phyloP scores from a whole-genome alignment of 2,113 vertebrate species.

The Lampris megalopsis region DNA sequence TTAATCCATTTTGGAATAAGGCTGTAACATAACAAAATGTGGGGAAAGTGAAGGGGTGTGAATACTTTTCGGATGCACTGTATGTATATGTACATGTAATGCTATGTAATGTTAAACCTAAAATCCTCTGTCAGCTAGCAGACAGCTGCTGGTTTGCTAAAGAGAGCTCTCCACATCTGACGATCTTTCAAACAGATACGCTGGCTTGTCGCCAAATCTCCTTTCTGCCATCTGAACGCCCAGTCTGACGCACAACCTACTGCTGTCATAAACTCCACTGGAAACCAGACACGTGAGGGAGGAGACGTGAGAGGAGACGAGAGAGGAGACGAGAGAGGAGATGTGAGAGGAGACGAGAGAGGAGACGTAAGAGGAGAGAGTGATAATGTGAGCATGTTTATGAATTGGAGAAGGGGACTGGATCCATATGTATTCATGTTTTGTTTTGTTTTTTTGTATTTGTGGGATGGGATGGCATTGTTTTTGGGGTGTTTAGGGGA shows the following conservation, averaged over 20 bases:
- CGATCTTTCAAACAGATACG: not conserved
- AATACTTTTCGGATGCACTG: no score
- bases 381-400: constrained; percentile 1
- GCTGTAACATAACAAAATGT: no score
- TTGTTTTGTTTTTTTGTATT: constrained; percentile 20
- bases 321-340: constrained; percentile 4
- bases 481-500: constrained; percentile 32
- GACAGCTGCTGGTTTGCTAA: no score
- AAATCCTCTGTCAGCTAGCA: no score
- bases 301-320: constrained; percentile 10
- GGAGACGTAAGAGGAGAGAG: constrained; percentile 9
- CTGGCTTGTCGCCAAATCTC: not conserved
- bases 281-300: constrained; percentile 1
- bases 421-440: constrained; percentile 50
- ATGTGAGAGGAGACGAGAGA: constrained; percentile 13
- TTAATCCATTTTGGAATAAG: no score
- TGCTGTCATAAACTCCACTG: constrained; percentile 39
- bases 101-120: no score
- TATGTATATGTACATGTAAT: no score
- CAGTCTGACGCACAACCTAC: constrained; percentile 16
- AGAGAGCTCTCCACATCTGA: not conserved
- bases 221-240: not conserved
- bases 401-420: not conserved
- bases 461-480: constrained; percentile 12
- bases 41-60: no score